These are phyloP conservation scores for Pherbina coryleti DNA, from an alignment of 2,888 invertebrate genomes.

Conservation along the genomic window DNA sequence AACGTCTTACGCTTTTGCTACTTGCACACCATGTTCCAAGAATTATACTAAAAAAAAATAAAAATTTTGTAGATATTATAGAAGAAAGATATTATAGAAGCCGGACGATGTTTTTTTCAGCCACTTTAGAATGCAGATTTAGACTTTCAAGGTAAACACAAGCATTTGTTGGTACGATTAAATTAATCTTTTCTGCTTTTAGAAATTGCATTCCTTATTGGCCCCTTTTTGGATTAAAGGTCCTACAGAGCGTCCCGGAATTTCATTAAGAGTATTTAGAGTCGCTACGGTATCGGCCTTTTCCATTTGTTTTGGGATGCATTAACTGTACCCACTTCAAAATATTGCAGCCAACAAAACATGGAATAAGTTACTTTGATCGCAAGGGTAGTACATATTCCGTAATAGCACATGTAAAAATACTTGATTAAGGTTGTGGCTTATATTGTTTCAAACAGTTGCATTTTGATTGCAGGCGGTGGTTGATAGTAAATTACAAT, in stretches of 20 bases:
- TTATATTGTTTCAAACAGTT: too few relatives aligned
- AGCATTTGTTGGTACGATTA: conserved; percentile 2
- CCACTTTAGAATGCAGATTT: conserved; percentile 27
- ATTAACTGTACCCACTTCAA: conserved; percentile 28
- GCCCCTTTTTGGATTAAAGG: conserved; percentile 13
- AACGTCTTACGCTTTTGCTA: too few relatives aligned
- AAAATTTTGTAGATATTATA: conserved; percentile 11
- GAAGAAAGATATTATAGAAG: too few relatives aligned
- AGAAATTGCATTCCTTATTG: conserved; percentile 20
- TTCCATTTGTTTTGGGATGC: conserved; percentile 35
- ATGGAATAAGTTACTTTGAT: conserved; percentile 31
- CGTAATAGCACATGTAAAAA: too few relatives aligned
- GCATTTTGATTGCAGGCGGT: too few relatives aligned
- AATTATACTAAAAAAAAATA: too few relatives aligned
- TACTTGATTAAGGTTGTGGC: too few relatives aligned
- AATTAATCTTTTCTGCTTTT: conserved; percentile 25
- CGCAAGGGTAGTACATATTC: conserved; percentile 37
- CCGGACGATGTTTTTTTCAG: conserved; percentile 27
- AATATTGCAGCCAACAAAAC: conserved; percentile 22
- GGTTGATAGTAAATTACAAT: too few relatives aligned
- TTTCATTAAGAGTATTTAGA: conserved; percentile 26
- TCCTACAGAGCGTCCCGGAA: conserved; percentile 27
- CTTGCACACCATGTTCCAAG: too few relatives aligned
- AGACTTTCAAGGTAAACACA: conserved; percentile 5
- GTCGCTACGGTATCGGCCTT: not conserved